Conservation (phyloP, 2,113 vertebrate species). For the Apus apus region DNA sequence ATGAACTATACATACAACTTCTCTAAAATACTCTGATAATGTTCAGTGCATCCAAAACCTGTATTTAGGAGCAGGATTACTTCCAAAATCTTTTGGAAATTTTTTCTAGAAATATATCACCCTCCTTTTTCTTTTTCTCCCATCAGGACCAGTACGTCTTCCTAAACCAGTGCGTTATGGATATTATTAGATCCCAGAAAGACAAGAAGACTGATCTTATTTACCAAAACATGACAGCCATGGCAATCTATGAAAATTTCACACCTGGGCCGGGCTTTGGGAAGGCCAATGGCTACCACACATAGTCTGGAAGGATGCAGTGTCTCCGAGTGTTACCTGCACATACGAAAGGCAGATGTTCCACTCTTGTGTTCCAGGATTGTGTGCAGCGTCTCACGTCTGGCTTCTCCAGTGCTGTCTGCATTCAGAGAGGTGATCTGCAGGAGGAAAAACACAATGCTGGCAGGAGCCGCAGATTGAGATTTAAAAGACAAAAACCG, state of each 20-base stretch:
- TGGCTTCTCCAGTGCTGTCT: constrained; percentile 50
- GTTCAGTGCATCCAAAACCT: background rate
- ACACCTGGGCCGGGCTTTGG: constrained; percentile 57
- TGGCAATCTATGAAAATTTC: constrained; percentile 89
- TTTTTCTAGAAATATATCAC: background rate
- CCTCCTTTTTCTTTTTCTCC: background rate
- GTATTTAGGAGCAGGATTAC: background rate
- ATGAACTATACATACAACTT: background rate
- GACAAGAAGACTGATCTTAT: constrained; percentile 89
- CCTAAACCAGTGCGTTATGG: constrained; percentile 92
- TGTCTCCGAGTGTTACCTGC: background rate
- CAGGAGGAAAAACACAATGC: background rate
- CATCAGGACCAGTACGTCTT: constrained; percentile 93
- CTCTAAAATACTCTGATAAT: background rate
- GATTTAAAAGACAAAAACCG: background rate
- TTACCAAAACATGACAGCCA: constrained; percentile 89
- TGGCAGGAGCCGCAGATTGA: background rate
- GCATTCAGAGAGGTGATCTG: background rate
- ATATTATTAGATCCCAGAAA: constrained; percentile 89
- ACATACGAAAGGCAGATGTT: constrained; percentile 22
- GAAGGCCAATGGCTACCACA: constrained; percentile 77
- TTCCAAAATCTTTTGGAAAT: background rate
- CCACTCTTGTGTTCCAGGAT: background rate
- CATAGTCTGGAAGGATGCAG: constrained; percentile 35
- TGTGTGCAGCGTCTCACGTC: constrained; percentile 37